Evolutionary conservation across 2,113 vertebrate species (phyloP).

Genomic region (Pollachius pollachius): DNA sequence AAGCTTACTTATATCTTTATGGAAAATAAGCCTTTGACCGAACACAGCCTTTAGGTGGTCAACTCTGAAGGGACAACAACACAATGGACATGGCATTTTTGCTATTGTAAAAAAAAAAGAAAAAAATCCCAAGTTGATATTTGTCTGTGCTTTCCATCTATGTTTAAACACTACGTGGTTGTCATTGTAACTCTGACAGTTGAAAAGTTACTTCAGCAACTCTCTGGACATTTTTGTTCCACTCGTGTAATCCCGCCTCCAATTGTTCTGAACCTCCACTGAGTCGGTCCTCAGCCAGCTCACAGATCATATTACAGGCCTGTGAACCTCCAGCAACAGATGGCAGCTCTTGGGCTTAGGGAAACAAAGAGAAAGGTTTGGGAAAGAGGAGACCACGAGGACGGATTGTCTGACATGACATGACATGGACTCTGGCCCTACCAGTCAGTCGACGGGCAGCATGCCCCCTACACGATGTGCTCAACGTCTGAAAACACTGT

Average conservation of each 20-base stretch:
- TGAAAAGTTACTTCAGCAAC: too few relatives aligned
- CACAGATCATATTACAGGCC: conserved; percentile 58
- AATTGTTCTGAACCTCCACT: conserved; percentile 46
- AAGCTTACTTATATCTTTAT: too few relatives aligned
- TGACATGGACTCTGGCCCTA: conserved; percentile 10
- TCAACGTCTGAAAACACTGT: background rate
- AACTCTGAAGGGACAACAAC: too few relatives aligned
- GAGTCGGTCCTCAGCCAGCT: conserved; percentile 50
- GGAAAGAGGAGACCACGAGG: conserved; percentile 36
- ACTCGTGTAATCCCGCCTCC: conserved; percentile 38
- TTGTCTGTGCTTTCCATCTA: too few relatives aligned
- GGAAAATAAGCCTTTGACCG: too few relatives aligned
- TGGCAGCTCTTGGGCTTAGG: conserved; percentile 40
- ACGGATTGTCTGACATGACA: conserved; percentile 11
- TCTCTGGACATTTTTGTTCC: conserved; percentile 16
- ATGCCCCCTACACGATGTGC: background rate
- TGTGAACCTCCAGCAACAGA: conserved; percentile 68
- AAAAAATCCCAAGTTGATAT: too few relatives aligned
- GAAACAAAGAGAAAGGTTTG: conserved; percentile 55
- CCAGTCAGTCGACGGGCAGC: background rate
- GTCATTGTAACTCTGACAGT: too few relatives aligned
- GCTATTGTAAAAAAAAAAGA: too few relatives aligned
- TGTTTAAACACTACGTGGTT: too few relatives aligned
- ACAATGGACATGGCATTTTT: too few relatives aligned
- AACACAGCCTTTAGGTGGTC: too few relatives aligned